Base-by-base conservation (phyloP, 1,140 invertebrate species). In the Dufourea novaeangliae region DNA sequence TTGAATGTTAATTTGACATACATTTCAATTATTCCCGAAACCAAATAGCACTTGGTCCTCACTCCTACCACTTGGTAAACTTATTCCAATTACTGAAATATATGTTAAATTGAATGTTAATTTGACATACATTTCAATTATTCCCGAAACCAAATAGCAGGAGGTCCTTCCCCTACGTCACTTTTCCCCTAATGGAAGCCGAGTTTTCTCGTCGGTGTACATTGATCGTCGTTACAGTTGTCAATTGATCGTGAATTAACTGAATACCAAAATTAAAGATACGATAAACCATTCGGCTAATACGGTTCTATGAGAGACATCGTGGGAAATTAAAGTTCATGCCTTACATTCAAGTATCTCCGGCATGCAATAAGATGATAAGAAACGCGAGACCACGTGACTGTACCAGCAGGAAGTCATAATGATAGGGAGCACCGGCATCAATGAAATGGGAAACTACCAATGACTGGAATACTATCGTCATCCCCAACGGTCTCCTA, bases 371-470 rank as follows among this genome's bases (percentile, higher is more conserved):
- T 25, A 46, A 17, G 29, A 41, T 50, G 34, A 46, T 34, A 25
- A 14, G 14, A n/a, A 74, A 56, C 7, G 14, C 5, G 32, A 14
- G 8, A 29, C n/a, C 62, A 44, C 29, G 27, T 37, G 20, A 41
- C 25, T 41, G 37, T n/a, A 37, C n/a, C 14, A 66, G 12, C 32
- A 57, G 73, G 64, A 76, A 69, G 73, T 69, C 17, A 17, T 69
- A 69, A 46, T 76, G 32, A 59, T 56, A 46, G 64, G 54, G 27
- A 69, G 72, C 22, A 27, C 22, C n/a, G 37, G 72, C 52, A 59
- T 76, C 73, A 76, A 76, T 76, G 73, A 76, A 76, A 76, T 76
- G 39, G 63, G 39, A 76, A 75, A 69, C 73, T 34, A 59, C 52
- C 64, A 59, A 76, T 76, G 64, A 75, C 63, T 75, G 64, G 72